These are phyloP conservation scores for Eristalinus sepulchralis DNA, from an alignment of 2,888 invertebrate species.

Conservation along the genomic window DNA sequence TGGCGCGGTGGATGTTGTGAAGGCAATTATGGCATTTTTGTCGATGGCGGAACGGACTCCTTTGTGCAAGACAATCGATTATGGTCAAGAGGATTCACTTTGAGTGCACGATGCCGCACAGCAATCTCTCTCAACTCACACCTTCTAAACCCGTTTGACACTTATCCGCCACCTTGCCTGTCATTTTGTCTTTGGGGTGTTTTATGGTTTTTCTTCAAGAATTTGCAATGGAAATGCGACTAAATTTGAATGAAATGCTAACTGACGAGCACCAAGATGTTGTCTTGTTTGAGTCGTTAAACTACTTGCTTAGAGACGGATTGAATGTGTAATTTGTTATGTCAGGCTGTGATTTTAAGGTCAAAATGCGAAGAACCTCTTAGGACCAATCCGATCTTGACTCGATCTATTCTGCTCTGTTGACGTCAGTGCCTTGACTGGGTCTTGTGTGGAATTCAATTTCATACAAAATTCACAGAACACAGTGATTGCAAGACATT, in stretches of 20 bases:
- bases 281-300: no score
- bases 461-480: no score
- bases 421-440: no score
- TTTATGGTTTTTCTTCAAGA: background rate
- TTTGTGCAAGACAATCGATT: background rate
- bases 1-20: constrained; percentile 7
- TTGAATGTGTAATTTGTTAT: no score
- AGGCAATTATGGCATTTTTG: constrained; percentile 63
- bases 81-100: background rate
- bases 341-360: no score
- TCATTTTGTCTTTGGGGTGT: background rate
- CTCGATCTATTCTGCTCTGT: no score
- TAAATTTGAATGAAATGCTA: background rate
- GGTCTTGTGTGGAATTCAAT: no score
- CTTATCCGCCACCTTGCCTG: background rate
- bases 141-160: background rate
- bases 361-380: no score
- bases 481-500: no score
- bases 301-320: no score
- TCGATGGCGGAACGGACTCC: constrained; percentile 31
- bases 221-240: background rate
- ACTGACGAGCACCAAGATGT: background rate
- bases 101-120: background rate
- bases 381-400: no score
- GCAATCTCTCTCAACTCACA: background rate